phyloP scores from a whole-genome alignment of 2,797 vertebrate species.

The Poecilia velifera region DNA sequence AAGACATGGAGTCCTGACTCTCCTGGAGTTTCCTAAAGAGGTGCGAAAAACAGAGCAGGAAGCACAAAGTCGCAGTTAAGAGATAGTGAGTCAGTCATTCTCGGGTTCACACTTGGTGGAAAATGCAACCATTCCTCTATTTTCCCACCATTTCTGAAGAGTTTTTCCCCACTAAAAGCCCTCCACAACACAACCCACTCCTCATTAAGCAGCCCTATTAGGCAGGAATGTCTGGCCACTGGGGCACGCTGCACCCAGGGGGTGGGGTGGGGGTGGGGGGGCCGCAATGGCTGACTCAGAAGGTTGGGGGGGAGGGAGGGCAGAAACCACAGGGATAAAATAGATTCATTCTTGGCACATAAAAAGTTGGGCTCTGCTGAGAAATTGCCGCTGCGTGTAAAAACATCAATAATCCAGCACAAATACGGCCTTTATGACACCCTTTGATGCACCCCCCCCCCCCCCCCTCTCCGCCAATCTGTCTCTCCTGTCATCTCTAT shows the following conservation, averaged over 20 bases:
- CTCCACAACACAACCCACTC: conserved; percentile 78
- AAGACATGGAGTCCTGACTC: conserved; percentile 92
- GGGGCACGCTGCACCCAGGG: conserved; percentile 72
- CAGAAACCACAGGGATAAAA: conserved; percentile 78
- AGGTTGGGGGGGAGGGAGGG: conserved; percentile 9
- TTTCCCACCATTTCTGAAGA: conserved; percentile 80
- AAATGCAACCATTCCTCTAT: conserved; percentile 69
- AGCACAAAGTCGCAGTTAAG: conserved; percentile 62
- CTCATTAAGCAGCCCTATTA: conserved; percentile 83
- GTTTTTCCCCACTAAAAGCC: conserved; percentile 75
- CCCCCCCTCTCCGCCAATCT: conserved; percentile 72
- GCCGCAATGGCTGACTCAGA: conserved; percentile 38
- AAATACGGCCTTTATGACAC: conserved; percentile 77
- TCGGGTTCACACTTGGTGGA: conserved; percentile 61
- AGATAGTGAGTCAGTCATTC: conserved; percentile 67
- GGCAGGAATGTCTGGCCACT: conserved; percentile 83
- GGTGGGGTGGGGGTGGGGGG: conserved; percentile 39
- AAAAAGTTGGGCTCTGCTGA: conserved; percentile 76
- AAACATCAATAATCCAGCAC: conserved; percentile 80
- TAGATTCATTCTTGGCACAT: conserved; percentile 78
- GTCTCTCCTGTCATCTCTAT: conserved; percentile 79
- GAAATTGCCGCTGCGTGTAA: conserved; percentile 77
- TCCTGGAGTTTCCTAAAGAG: conserved; percentile 91
- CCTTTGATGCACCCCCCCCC: conserved; percentile 76
- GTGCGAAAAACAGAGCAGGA: conserved; percentile 38